Conservation (phyloP, 1,140 invertebrate species). For the Gonioctena quinquepunctata region DNA sequence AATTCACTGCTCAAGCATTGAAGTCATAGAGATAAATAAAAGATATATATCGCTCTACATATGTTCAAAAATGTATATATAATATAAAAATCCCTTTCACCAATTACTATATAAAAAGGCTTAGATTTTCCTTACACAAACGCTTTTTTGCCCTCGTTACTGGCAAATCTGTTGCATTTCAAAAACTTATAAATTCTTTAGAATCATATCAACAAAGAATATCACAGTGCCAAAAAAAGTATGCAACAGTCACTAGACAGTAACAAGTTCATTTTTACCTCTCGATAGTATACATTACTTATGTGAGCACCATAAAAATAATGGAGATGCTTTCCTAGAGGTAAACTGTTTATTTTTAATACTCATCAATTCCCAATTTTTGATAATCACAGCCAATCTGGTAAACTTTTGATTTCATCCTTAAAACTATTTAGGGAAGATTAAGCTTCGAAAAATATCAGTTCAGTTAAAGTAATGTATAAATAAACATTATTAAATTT, state of each 20-base stretch:
- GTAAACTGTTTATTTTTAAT: background rate
- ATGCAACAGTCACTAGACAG: background rate
- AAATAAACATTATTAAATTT: too few species aligned
- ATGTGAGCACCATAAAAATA: constrained; percentile 1
- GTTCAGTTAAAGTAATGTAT: too few species aligned
- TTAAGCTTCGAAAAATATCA: too few species aligned
- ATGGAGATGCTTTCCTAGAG: constrained; percentile 1
- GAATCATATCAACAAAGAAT: constrained; percentile 42
- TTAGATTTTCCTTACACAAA: constrained; percentile 27
- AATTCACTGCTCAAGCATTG: constrained; percentile 18
- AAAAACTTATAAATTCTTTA: constrained; percentile 37
- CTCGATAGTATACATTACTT: background rate
- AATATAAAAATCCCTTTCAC: constrained; percentile 49
- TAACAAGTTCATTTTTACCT: background rate
- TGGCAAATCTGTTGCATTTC: constrained; percentile 26
- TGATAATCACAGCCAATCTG: constrained; percentile 9
- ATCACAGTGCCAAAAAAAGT: constrained; percentile 51
- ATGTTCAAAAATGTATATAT: constrained; percentile 33
- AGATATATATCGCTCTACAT: constrained; percentile 20
- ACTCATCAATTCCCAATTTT: background rate
- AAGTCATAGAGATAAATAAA: constrained; percentile 28
- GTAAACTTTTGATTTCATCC: too few species aligned
- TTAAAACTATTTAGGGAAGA: too few species aligned
- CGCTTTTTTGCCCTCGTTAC: constrained; percentile 19
- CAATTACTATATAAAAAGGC: constrained; percentile 44